A percentile compares a stretch with the other conserved stretches of the same genome.
Evolutionary conservation across 2,113 vertebrate genomes (phyloP).

Genomic region (Galbula dea): DNA sequence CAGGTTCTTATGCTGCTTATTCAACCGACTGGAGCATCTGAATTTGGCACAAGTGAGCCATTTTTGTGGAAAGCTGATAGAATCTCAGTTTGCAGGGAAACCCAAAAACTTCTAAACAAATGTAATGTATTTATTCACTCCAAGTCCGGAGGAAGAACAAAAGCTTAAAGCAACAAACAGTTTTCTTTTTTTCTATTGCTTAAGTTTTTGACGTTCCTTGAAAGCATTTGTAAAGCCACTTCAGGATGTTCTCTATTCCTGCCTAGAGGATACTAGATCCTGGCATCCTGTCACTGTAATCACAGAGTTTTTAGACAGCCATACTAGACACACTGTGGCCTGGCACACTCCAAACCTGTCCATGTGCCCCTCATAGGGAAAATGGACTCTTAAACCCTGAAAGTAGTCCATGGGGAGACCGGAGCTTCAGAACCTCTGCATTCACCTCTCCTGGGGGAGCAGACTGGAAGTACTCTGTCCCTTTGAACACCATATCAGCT

Average conservation of each 20-base stretch:
- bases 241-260: neutral
- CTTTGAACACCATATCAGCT: neutral
- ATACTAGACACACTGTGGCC: neutral
- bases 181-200: neutral
- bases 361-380: fast-evolving
- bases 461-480: neutral
- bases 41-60: neutral
- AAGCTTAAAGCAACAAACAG: neutral
- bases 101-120: neutral
- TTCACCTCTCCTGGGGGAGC: neutral
- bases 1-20: fast-evolving
- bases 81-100: neutral
- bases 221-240: neutral
- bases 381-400: neutral
- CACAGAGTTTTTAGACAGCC: neutral
- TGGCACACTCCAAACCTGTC: neutral
- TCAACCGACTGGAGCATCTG: neutral
- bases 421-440: neutral
- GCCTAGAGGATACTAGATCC: neutral
- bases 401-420: neutral
- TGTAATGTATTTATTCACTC: neutral
- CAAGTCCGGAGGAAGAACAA: neutral
- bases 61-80: neutral
- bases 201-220: neutral
- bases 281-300: neutral